Evolutionary conservation across 2,797 vertebrate species (phyloP).

Genomic region (Sylvilagus floridanus): DNA sequence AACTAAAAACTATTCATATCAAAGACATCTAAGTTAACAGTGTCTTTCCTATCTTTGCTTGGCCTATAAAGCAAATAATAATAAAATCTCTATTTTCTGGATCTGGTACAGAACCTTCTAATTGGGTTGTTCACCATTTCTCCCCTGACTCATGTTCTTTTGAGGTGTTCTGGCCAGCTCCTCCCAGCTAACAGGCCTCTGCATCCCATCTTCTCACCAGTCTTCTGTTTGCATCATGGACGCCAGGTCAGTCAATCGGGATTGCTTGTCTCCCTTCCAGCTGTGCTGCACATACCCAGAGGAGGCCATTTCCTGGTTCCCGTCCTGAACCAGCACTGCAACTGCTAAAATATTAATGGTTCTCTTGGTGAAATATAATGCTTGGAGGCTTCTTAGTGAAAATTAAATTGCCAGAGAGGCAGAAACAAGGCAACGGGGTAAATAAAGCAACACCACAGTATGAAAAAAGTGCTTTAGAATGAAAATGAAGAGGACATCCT

Average conservation of each 20-base stretch:
- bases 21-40: background rate
- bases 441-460: background rate
- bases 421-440: background rate
- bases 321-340: background rate
- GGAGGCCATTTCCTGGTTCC: conserved; percentile 5
- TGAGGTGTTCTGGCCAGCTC: background rate
- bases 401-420: conserved; percentile 8
- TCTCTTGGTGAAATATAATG: conserved; percentile 53
- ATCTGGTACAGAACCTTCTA: background rate
- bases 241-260: background rate
- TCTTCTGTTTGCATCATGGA: background rate
- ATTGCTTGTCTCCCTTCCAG: background rate
- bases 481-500: background rate
- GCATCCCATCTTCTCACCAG: background rate
- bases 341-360: conserved; percentile 61
- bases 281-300: background rate
- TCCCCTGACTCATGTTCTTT: background rate
- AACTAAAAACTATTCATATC: background rate
- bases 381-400: background rate
- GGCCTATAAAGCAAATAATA: background rate
- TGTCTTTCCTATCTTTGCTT: background rate
- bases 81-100: background rate
- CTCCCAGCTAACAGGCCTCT: background rate
- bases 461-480: background rate
- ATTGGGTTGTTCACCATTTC: fast-evolving